Base-by-base conservation (phyloP, 2,797 vertebrate genomes). In the Danio albolineatus region DNA sequence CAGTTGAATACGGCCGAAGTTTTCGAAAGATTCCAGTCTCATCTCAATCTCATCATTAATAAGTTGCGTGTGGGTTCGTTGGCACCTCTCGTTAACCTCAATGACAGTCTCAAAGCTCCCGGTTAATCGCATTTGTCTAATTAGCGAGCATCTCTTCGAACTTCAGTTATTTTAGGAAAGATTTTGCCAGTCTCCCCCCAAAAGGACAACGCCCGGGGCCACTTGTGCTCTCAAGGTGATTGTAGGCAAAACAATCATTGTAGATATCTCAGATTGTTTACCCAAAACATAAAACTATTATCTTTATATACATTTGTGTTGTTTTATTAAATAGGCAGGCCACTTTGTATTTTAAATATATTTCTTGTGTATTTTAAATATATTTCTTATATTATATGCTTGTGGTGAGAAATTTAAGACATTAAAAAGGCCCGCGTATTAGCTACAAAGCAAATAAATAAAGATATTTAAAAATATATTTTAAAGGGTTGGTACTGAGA, bases 41-140 rank as follows among this genome's bases (percentile, higher is more conserved):
- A 17, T 59, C 1, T 44, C 60, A 73, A 28, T n/a, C 38, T 61
- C 16, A 38, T 28, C 8, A 56, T 76, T 56, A 67, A 60, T 70
- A 70, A 41, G 28, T 67, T 60, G 73, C 72, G 66, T 83, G 83
- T 49, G 59, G 46, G 76, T 53, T 54, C 78, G 80, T 71, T 82
- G 80, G 60, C 79, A 77, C 43, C 76, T 82, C 65, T 76, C 73
- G 69, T 87, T 89, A 86, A 86, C 87, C 85, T 85, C 82, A 80
- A 76, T 89, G 85, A 77, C 87, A 77, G 86, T 81, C 82, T 82
- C 85, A 90, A 90, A 90, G 87, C 89, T 86, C 86, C 78, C 84
- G 49, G 56, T 89, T 93, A 94, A 93, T 93, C 92, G 87, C 91
- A 94, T 93, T 92, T 93, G 90, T 89, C 89, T 88, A 87, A 90